Evolutionary conservation across 2,113 vertebrate genomes (phyloP).

Genomic region (Archilochus colubris): DNA sequence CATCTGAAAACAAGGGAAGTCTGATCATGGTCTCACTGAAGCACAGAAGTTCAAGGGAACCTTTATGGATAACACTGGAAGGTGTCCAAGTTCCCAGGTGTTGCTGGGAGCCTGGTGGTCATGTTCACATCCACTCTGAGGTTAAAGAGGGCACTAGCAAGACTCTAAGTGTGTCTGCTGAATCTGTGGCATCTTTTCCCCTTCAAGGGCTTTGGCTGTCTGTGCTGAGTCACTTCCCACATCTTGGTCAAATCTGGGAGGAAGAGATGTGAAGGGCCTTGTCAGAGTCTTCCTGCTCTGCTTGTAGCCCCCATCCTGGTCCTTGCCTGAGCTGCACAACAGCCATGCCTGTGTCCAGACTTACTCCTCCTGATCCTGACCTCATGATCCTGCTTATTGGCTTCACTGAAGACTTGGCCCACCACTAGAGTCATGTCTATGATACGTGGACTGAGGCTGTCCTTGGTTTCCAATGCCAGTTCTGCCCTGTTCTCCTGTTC

Average conservation of each 20-base stretch:
- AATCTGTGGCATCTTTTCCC: not conserved
- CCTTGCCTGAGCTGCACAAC: not conserved
- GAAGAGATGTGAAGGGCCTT: not conserved
- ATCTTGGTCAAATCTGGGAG: not conserved
- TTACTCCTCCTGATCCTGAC: fast-evolving
- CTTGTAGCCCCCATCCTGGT: not conserved
- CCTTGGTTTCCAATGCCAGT: fast-evolving
- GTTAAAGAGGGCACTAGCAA: not conserved
- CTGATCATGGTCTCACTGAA: not conserved
- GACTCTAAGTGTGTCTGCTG: not conserved
- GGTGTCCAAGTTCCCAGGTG: not conserved
- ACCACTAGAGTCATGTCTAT: not conserved
- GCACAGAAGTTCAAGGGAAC: not conserved
- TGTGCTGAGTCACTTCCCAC: not conserved
- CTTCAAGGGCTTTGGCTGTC: fast-evolving
- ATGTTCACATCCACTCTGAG: not conserved
- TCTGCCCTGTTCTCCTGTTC: fast-evolving
- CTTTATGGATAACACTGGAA: not conserved
- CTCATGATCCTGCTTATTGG: not conserved
- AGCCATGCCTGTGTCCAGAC: not conserved
- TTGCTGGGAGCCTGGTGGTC: not conserved
- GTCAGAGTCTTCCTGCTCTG: fast-evolving
- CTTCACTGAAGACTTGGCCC: not conserved
- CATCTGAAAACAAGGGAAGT: not conserved
- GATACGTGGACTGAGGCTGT: not conserved